These are phyloP conservation scores for Cerastis rubricosa DNA, from an alignment of 2,888 invertebrate genomes.

Conservation along the genomic window DNA sequence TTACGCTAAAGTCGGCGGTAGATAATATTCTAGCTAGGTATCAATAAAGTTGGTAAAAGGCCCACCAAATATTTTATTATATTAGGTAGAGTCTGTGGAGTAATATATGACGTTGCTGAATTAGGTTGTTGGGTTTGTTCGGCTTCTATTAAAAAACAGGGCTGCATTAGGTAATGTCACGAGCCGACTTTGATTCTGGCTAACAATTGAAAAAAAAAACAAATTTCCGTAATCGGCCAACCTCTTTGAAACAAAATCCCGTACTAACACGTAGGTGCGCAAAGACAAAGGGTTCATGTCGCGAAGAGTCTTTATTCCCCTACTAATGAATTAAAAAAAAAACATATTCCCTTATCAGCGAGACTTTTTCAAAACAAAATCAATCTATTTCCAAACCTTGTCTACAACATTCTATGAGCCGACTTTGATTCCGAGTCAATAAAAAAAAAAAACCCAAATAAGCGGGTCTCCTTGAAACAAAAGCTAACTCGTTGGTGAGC, in stretches of 20 bases:
- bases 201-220: constrained; percentile 4
- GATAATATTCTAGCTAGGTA: background rate
- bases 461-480: constrained; percentile 32
- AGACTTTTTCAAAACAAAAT: background rate
- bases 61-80: background rate
- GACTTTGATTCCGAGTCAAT: no score
- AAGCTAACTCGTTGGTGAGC: constrained; percentile 63
- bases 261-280: constrained; percentile 63
- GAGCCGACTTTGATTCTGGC: background rate
- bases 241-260: constrained; percentile 26
- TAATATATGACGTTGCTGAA: background rate
- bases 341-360: constrained; percentile 10
- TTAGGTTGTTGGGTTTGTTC: background rate
- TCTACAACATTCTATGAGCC: no score
- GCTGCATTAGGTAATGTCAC: background rate
- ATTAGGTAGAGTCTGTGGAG: background rate
- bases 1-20: background rate
- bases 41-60: background rate
- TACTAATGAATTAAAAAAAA: background rate
- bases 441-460: no score
- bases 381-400: background rate
- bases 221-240: constrained; percentile 11
- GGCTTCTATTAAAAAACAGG: background rate
- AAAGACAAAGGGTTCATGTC: constrained; percentile 68
- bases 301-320: constrained; percentile 3